phyloP scores from a whole-genome alignment of 2,888 invertebrate genomes.

The Scotopteryx bipunctaria region DNA sequence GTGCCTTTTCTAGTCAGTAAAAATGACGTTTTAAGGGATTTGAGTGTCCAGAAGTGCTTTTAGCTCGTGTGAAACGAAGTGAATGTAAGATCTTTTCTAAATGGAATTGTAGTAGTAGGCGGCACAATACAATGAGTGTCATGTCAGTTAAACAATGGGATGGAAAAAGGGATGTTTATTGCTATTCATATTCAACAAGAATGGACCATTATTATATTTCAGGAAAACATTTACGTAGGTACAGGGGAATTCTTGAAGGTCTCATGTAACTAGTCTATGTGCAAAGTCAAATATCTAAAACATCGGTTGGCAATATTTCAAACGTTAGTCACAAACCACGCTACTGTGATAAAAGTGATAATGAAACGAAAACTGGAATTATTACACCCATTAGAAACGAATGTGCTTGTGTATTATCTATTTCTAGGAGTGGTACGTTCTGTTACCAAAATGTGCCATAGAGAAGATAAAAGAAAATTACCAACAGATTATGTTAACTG shows the following conservation, averaged over 20 bases:
- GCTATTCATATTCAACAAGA: conserved; percentile 8
- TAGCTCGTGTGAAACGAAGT: conserved; percentile 21
- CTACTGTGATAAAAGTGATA: conserved; percentile 1
- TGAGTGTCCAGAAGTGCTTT: conserved; percentile 35
- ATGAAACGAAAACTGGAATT: neutral
- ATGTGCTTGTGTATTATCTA: conserved; percentile 6
- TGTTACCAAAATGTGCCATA: conserved; percentile 10
- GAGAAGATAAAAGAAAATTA: conserved; percentile 31
- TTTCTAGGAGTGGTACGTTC: neutral
- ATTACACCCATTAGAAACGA: neutral
- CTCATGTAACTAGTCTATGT: neutral
- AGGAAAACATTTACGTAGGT: neutral
- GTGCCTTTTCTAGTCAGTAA: conserved; percentile 62
- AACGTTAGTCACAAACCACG: too few relatives aligned
- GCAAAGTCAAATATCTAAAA: neutral
- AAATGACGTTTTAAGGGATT: conserved; percentile 36
- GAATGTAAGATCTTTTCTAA: conserved; percentile 20
- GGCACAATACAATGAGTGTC: conserved; percentile 6
- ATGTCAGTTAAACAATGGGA: conserved; percentile 7
- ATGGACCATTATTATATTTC: conserved; percentile 5
- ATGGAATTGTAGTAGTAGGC: conserved; percentile 8
- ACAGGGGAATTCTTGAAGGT: neutral
- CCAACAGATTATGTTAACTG: conserved; percentile 45
- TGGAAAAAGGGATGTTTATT: conserved; percentile 5
- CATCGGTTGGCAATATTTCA: neutral